Base-by-base conservation (phyloP, 2,888 invertebrate species). In the Monopis laevigella region DNA sequence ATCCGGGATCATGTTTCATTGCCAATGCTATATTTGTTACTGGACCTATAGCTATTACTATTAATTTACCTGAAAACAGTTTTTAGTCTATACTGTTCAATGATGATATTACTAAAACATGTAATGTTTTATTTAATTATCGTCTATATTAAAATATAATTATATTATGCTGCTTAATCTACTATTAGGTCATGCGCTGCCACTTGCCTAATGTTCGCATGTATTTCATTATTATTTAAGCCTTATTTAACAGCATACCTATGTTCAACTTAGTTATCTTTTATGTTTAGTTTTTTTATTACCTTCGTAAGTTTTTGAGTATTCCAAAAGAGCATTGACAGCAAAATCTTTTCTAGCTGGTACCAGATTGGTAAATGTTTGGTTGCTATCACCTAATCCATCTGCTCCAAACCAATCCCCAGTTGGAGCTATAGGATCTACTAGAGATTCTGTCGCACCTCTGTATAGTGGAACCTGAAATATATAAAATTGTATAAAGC, bases 21-120 rank as follows among this genome's bases (percentile, higher is more conserved):
- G 91, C 87, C 44, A 92, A 55, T 0, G 93, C 94, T 32, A 92
- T 70, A 54, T 93, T 94, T 1, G 93, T 93, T 17, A 94, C 62
- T 0, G 94, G 86, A 0, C 89, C 93, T 16, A 92, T 60, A 26
- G 87, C 83, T 5, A 90, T 71, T 7, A 91, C 55, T 0, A 83
- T 82, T 14, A 90, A 68, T 54, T 87, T 62, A 43, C 82, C 83
- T 64, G 82, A 59, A 66, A 80, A 47, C 48, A 57, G 45, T 40
- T 51, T n/a, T n/a, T n/a, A n/a, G n/a, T n/a, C n/a, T n/a, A n/a
- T n/a, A n/a, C n/a, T n/a, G n/a, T n/a, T n/a, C n/a, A n/a, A n/a
- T n/a, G n/a, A n/a, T n/a, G n/a, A n/a, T n/a, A n/a, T n/a, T n/a
- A n/a, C n/a, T n/a, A n/a, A n/a, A n/a, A n/a, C n/a, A n/a, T n/a